Evolutionary conservation across 2,113 vertebrate species (phyloP).

Genomic region (Bubalus kerabau): DNA sequence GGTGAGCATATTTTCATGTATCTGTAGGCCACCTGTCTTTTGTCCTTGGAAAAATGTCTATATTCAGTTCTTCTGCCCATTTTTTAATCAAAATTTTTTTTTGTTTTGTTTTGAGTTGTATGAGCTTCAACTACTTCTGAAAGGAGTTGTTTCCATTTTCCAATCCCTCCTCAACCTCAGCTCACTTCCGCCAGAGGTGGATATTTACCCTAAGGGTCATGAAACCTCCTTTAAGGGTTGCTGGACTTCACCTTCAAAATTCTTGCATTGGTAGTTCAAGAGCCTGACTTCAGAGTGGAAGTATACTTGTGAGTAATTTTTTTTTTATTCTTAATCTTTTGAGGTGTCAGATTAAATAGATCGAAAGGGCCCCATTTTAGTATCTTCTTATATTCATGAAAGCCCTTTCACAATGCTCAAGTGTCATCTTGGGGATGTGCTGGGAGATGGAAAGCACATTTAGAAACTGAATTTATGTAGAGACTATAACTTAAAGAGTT

Average conservation of each 20-base stretch:
- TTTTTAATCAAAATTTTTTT: neutral
- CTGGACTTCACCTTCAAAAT: neutral
- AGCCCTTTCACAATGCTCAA: neutral
- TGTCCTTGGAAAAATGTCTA: neutral
- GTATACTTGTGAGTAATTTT: neutral
- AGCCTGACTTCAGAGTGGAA: neutral
- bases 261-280: neutral
- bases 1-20: neutral
- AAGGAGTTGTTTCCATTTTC: neutral
- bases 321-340: neutral
- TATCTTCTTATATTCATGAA: neutral
- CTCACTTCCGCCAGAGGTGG: neutral
- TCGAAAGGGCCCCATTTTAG: neutral
- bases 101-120: neutral
- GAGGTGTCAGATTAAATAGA: neutral
- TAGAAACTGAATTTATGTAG: slow-evolving; percentile 22
- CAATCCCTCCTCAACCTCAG: neutral
- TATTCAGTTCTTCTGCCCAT: neutral
- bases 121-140: neutral
- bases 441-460: neutral
- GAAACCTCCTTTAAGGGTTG: neutral
- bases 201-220: neutral
- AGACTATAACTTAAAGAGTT: neutral
- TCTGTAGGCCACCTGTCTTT: neutral
- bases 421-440: neutral